These are phyloP conservation scores for Platalea minor DNA, from an alignment of 2,797 vertebrate genomes.

Conservation along the genomic window DNA sequence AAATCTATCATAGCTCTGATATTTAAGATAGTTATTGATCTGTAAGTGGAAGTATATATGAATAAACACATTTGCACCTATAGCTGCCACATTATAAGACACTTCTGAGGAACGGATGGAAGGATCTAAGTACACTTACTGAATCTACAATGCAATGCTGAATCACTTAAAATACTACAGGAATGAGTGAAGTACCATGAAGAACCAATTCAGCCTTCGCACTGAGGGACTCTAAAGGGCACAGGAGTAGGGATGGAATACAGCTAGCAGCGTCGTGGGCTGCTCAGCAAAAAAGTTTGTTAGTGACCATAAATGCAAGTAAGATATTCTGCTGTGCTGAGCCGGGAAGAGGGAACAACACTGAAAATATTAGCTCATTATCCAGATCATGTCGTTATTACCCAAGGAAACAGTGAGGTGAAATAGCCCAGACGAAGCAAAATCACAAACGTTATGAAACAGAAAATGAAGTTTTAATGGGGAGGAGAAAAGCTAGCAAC, in stretches of 20 bases:
- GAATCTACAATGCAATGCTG: neutral
- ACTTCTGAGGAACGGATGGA: neutral
- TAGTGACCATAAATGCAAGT: neutral
- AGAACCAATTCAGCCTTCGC: neutral
- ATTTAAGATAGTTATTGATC: neutral
- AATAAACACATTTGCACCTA: constrained; percentile 1
- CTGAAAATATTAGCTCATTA: neutral
- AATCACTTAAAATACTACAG: neutral
- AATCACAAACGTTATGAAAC: neutral
- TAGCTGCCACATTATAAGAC: neutral
- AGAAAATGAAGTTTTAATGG: neutral
- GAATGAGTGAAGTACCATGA: neutral
- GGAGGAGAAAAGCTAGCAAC: neutral
- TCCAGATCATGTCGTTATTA: neutral
- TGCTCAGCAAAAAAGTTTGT: neutral
- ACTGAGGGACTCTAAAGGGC: neutral
- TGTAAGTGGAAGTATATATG: neutral
- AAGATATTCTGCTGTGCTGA: neutral
- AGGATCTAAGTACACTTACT: neutral
- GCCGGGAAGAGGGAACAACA: neutral
- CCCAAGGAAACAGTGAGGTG: neutral
- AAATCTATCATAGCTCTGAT: neutral
- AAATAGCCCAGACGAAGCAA: neutral
- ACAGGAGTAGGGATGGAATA: neutral
- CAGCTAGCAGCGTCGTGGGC: neutral